Base-by-base conservation (phyloP, 2,888 invertebrate genomes). In the Gortyna flavago region DNA sequence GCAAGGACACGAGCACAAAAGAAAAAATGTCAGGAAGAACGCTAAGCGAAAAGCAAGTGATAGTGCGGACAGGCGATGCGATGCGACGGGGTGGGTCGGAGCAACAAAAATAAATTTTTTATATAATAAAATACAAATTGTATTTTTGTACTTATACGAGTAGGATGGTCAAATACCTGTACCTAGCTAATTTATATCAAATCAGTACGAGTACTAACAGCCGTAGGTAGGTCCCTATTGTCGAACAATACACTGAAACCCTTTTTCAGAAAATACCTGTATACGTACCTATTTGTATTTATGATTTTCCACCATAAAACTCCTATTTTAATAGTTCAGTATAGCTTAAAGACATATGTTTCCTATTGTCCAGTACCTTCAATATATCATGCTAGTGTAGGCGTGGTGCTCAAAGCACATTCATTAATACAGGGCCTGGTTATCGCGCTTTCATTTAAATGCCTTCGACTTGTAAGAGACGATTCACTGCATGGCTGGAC, bases 361-460 rank as follows among this genome's bases (percentile, higher is more conserved):
- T 6, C 18, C 13, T 74, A 64, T 35, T 68, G 59, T 1, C 29
- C 48, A 57, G 54, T 66, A 38, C 25, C 9, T 38, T 51, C 8
- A 57, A 16, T 21, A 62, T 74, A 68, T 41, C 54, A 73, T 51
- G 51, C 54, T 18, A 57, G 74, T 77, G 89, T 88, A 79, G 89
- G 89, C 83, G 85, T 81, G 44, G 76, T 71, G 80, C 71, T 70
- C 79, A 71, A 81, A 66, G 79, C 74, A 81, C 89, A 87, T 92
- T 94, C 94, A 94, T 95, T 95, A 96, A 95, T 94, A 93, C 91
- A 83, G 84, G 77, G 82, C 84, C 84, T 77, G 88, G 89, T 94
- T 96, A 96, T 96, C 95, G 92, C 90, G 92, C 93, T 92, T 95
- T 94, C 94, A 94, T 95, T 95, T 95, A 95, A 96, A 96, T 96